Base-by-base conservation (phyloP, 2,113 vertebrate genomes). In the Guaruba guarouba region DNA sequence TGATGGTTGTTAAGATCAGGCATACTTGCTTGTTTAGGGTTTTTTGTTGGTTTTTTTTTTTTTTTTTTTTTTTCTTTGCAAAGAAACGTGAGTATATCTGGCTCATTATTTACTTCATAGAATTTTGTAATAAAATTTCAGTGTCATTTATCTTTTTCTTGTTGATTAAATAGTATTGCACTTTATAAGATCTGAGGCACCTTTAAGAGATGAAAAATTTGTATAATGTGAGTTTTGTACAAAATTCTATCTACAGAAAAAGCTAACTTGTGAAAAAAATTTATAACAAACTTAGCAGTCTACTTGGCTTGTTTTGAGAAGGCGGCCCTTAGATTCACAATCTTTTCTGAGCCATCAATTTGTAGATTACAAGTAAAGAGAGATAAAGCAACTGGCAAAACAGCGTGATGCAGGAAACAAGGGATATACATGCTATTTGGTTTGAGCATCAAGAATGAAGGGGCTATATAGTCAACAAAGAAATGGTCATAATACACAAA, bases 1-100 rank as follows among this genome's bases (percentile, higher is more conserved):
- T 64, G 4, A 18, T 35, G 9, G 25, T 5, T 48, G 28, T 52
- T 49, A 83, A 61, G 10, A 46, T 49, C 16, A 41, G 6, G 6
- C 57, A 17, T 10, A 3, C 13, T 69, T 20, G 0, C 27, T 57
- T 73, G 1, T 2, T 86, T 43, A 7, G 0, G 9, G 8, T 28
- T 52, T 29, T 29, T 52, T 51, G 25, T 28, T 54, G 10, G 17
- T 9, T 44, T 18, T 54, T 54, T 54, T 63, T 79, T 24, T 41
- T 0, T 63, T 79, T 41, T 0, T 63, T 79, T 24, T 41, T 70
- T 75, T 24, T 19, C 17, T 64, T 59, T 88, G 14, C 24, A 75
- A 77, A 64, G 9, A 55, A 9, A 23, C 4, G 1, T 83, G 17
- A n/a, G 9, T 8, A 41, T 4, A 16, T 43, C 4, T 62, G 17